Evolutionary conservation across 2,888 invertebrate genomes (phyloP).

Genomic region (Thumatha senex): DNA sequence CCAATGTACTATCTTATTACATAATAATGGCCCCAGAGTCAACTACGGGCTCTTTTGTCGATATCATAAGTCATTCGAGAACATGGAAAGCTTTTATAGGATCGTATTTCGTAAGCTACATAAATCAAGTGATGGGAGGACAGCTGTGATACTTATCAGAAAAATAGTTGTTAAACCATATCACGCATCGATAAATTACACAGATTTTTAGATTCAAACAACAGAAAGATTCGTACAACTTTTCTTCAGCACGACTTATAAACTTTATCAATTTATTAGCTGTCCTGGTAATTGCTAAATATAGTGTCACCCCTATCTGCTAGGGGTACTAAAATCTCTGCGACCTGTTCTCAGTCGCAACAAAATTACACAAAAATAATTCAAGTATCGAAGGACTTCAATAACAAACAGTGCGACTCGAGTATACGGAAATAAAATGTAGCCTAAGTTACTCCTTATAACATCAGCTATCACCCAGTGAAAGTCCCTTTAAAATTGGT

Average conservation of each 20-base stretch:
- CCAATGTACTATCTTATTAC: slow-evolving; percentile 30
- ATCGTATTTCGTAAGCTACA: slow-evolving; percentile 42
- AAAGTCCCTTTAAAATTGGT: too few species aligned
- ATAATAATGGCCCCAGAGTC: slow-evolving; percentile 28
- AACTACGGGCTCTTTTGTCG: slow-evolving; percentile 21
- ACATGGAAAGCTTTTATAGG: slow-evolving; percentile 31
- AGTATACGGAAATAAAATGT: too few species aligned
- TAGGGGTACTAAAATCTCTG: too few species aligned
- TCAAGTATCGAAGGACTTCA: too few species aligned
- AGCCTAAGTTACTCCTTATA: too few species aligned
- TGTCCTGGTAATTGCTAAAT: too few species aligned
- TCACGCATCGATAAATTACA: slow-evolving; percentile 25
- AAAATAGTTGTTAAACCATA: slow-evolving; percentile 48
- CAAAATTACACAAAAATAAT: too few species aligned
- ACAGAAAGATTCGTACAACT: not conserved
- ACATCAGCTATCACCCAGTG: too few species aligned
- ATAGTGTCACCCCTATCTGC: too few species aligned
- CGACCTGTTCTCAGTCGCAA: too few species aligned
- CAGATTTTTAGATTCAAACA: slow-evolving; percentile 3
- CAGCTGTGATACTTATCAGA: slow-evolving; percentile 56
- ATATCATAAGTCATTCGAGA: slow-evolving; percentile 16
- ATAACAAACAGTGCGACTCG: too few species aligned
- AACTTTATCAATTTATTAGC: not conserved
- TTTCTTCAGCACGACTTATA: not conserved
- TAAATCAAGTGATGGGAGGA: slow-evolving; percentile 65